phyloP scores from a whole-genome alignment of 2,888 invertebrate species.

The Folsomia manolachei region DNA sequence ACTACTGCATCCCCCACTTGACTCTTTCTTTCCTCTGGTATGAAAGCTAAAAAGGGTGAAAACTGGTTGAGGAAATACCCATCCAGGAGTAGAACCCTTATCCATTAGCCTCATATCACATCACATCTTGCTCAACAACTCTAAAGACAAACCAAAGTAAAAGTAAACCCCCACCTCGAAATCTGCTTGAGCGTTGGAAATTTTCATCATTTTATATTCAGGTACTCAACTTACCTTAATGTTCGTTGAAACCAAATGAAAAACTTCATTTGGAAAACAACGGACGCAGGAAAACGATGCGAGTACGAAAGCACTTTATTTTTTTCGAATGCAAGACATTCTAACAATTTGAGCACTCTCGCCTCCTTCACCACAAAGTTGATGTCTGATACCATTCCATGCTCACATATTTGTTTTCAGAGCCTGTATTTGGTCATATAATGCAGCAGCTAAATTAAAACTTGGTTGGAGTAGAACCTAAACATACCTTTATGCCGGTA shows the following conservation, averaged over 20 bases:
- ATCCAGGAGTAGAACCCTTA: background rate
- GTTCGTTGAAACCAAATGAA: slow-evolving; percentile 3
- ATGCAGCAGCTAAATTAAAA: background rate
- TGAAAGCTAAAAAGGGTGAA: background rate
- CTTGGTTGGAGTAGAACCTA: background rate
- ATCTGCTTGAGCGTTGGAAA: no score
- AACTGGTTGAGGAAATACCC: no score
- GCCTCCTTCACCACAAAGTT: background rate
- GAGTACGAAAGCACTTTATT: no score
- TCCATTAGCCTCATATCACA: slow-evolving; percentile 12
- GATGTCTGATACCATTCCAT: background rate
- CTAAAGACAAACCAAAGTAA: background rate
- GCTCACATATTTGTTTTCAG: no score
- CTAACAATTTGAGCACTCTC: background rate
- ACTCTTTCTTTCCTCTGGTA: background rate
- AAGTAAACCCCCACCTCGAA: no score
- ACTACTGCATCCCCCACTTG: background rate
- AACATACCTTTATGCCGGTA: no score
- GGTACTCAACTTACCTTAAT: slow-evolving; percentile 18
- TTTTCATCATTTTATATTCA: slow-evolving; percentile 13
- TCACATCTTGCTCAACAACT: slow-evolving; percentile 7
- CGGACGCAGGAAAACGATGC: no score
- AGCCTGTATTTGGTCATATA: no score
- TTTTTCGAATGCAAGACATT: no score
- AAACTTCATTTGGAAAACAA: background rate